Conservation (phyloP, 2,888 invertebrate genomes). For the Zaprionus bogoriensis region DNA sequence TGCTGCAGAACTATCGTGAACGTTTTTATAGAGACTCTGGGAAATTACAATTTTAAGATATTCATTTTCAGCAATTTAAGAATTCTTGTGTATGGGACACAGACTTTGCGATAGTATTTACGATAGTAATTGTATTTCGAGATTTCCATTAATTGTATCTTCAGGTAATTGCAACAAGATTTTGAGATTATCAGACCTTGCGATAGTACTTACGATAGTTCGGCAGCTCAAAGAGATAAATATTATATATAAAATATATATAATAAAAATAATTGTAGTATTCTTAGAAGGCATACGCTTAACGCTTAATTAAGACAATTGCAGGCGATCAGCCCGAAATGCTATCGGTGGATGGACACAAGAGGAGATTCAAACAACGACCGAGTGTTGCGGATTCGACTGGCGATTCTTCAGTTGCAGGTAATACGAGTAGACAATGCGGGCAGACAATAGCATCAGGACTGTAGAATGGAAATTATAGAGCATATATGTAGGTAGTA, state of each 20-base stretch:
- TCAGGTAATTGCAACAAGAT: too few relatives aligned
- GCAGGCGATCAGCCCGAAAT: conserved; percentile 14
- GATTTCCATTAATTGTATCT: too few relatives aligned
- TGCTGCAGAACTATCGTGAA: too few relatives aligned
- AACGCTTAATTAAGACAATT: conserved; percentile 23
- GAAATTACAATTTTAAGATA: too few relatives aligned
- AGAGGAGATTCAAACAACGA: conserved; percentile 56
- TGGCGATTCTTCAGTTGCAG: conserved; percentile 62
- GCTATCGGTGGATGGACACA: not conserved
- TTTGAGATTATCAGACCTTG: not conserved
- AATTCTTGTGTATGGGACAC: too few relatives aligned
- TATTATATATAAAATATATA: not conserved
- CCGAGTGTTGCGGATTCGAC: conserved; percentile 46
- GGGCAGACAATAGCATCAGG: conserved; percentile 52
- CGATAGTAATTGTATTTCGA: too few relatives aligned
- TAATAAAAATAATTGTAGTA: not conserved
- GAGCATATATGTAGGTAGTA: not conserved
- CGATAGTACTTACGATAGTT: not conserved
- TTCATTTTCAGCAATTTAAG: too few relatives aligned
- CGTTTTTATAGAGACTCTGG: too few relatives aligned
- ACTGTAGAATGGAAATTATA: conserved; percentile 32
- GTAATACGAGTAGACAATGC: conserved; percentile 68
- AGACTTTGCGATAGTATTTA: too few relatives aligned
- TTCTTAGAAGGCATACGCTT: not conserved
- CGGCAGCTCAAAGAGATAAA: not conserved